Percentiles rank a stretch among this genome's conserved stretches.
Evolutionary conservation across 1,140 invertebrate genomes (phyloP).

Genomic region (Nixonia krombeini): DNA sequence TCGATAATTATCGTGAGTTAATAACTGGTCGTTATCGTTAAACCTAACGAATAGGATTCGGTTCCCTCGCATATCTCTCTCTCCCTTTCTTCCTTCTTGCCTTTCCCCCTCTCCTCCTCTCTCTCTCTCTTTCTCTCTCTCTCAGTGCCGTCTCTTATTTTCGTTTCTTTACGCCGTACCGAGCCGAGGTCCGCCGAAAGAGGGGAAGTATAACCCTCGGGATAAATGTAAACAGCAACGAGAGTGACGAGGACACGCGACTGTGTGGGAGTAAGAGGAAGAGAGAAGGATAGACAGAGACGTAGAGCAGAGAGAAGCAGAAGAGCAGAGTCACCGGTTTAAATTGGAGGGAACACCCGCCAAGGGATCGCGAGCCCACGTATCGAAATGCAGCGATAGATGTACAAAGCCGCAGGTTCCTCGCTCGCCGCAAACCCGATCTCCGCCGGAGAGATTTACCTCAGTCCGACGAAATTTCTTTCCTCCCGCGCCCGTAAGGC

Average conservation of each 20-base stretch:
- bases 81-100: slow-evolving; percentile 11
- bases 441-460: slow-evolving; percentile 25
- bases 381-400: slow-evolving; percentile 43
- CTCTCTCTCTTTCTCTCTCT: slow-evolving; percentile 31
- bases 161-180: slow-evolving; percentile 38
- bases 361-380: slow-evolving; percentile 51
- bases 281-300: slow-evolving; percentile 8
- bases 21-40: slow-evolving; percentile 65
- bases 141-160: slow-evolving; percentile 41
- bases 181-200: slow-evolving; percentile 18
- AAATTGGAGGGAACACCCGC: slow-evolving; percentile 68
- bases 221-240: slow-evolving; percentile 40
- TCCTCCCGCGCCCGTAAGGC: too few relatives aligned
- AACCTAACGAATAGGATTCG: slow-evolving; percentile 52
- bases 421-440: slow-evolving; percentile 43
- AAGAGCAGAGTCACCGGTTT: slow-evolving; percentile 69
- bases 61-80: slow-evolving; percentile 21
- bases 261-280: too few relatives aligned
- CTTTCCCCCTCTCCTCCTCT: slow-evolving; percentile 33
- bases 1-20: slow-evolving; percentile 65
- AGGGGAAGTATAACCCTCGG: slow-evolving; percentile 20
- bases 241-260: slow-evolving; percentile 27
- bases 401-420: slow-evolving; percentile 41
- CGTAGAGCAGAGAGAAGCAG: slow-evolving; percentile 22
- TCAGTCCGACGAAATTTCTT: slow-evolving; percentile 31